Evolutionary conservation across 2,888 invertebrate species (phyloP).

Genomic region (Idaea aversata): DNA sequence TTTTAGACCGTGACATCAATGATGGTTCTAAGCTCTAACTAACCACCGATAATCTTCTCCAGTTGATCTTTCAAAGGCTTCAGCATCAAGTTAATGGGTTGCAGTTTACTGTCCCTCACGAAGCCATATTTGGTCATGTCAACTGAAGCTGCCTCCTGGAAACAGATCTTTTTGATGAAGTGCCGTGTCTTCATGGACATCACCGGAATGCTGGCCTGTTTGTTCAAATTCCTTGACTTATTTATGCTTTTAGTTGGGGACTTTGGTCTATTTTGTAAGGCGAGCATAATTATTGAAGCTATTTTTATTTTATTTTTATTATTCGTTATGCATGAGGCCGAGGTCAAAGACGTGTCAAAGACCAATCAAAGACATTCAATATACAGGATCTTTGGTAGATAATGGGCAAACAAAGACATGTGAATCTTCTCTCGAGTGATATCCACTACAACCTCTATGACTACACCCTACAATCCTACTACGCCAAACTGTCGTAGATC

Average conservation of each 20-base stretch:
- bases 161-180: slow-evolving; percentile 53
- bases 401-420: no score
- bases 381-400: no score
- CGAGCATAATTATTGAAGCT: no score
- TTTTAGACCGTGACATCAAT: background rate
- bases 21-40: slow-evolving; percentile 9
- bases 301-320: no score
- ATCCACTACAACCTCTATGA: no score
- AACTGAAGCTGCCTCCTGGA: slow-evolving; percentile 42
- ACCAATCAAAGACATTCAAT: no score
- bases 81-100: slow-evolving; percentile 35
- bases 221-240: background rate
- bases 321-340: no score
- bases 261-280: no score
- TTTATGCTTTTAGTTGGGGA: background rate
- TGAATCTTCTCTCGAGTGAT: no score
- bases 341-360: no score
- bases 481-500: no score
- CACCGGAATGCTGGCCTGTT: background rate
- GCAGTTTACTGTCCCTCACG: slow-evolving; percentile 40
- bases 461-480: no score
- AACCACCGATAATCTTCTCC: slow-evolving; percentile 39
- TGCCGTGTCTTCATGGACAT: slow-evolving; percentile 45
- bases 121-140: slow-evolving; percentile 60
- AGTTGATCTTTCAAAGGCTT: slow-evolving; percentile 41